These are phyloP conservation scores for Ceratina japonica DNA, from an alignment of 1,140 invertebrate species.

Conservation along the genomic window DNA sequence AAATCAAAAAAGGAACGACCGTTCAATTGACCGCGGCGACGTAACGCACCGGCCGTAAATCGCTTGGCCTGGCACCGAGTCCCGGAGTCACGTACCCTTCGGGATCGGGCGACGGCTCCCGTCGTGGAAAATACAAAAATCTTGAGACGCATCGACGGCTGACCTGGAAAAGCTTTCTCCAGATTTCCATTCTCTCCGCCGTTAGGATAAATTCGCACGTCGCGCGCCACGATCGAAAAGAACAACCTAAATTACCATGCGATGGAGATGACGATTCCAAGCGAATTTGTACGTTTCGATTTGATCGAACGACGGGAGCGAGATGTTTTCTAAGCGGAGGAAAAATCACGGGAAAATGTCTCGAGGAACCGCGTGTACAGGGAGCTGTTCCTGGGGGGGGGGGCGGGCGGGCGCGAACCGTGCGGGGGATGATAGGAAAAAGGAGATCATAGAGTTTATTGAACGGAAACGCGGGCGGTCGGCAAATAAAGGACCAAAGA, in stretches of 20 bases:
- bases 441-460: background rate
- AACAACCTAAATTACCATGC: too few relatives aligned
- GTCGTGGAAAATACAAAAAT: background rate
- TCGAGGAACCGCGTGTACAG: background rate
- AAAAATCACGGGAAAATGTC: background rate
- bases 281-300: too few relatives aligned
- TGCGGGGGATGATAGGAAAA: too few relatives aligned
- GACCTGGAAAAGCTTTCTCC: background rate
- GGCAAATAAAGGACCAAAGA: constrained; percentile 22
- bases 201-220: background rate
- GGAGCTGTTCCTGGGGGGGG: too few relatives aligned
- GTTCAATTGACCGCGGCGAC: constrained; percentile 57
- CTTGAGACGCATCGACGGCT: background rate
- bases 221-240: too few relatives aligned
- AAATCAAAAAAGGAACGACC: constrained; percentile 55
- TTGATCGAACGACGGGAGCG: too few relatives aligned
- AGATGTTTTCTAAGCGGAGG: background rate
- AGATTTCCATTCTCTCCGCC: background rate
- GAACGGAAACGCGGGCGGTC: background rate
- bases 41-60: constrained; percentile 54
- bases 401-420: too few relatives aligned
- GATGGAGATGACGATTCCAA: too few relatives aligned
- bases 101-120: background rate
- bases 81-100: background rate
- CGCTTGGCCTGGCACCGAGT: constrained; percentile 17